Conservation (phyloP, 1,140 invertebrate species). For the Anastrepha ludens region DNA sequence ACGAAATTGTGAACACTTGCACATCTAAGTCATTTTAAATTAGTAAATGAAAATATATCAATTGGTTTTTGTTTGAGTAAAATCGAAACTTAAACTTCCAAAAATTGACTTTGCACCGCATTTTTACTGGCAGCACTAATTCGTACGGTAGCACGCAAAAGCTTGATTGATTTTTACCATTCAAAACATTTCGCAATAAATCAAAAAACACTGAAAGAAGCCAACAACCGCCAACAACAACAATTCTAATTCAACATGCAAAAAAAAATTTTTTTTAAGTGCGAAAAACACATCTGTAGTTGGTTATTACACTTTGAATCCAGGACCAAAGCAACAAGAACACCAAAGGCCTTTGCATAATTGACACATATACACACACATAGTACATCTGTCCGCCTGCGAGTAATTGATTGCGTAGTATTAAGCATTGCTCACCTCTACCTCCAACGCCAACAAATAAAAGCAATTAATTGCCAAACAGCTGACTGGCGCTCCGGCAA, state of each 20-base stretch:
- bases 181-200: neutral
- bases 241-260: neutral
- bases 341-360: neutral
- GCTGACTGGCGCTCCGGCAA: neutral
- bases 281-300: neutral
- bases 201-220: neutral
- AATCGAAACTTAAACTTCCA: too few relatives aligned
- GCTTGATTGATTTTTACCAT: neutral
- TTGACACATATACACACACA: too few relatives aligned
- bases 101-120: too few relatives aligned
- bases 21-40: too few relatives aligned
- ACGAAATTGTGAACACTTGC: too few relatives aligned
- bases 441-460: neutral
- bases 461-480: neutral
- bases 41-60: too few relatives aligned
- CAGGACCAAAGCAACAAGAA: neutral
- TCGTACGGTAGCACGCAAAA: neutral
- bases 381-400: too few relatives aligned
- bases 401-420: too few relatives aligned
- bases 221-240: constrained; percentile 20
- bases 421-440: too few relatives aligned
- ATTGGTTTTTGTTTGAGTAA: too few relatives aligned
- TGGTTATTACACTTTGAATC: constrained; percentile 13
- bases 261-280: neutral
- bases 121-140: too few relatives aligned